phyloP scores from a whole-genome alignment of 92 coral and sea anemone species.

The Actinostola sp. region DNA sequence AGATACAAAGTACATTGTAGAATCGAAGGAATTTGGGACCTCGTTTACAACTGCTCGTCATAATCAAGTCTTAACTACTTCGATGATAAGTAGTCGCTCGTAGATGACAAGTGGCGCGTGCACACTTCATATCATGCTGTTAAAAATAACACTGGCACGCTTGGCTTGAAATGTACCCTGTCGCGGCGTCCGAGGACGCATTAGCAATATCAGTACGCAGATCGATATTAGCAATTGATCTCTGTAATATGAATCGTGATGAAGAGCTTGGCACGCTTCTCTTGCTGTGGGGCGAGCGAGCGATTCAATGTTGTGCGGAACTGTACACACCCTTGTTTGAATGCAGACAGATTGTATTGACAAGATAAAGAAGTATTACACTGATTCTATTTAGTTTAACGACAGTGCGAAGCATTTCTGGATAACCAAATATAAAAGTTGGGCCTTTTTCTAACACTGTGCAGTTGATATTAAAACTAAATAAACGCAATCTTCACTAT shows the following conservation, averaged over 20 bases:
- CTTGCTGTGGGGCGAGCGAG: neutral
- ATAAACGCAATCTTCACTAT: no score
- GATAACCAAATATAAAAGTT: no score
- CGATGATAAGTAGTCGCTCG: neutral
- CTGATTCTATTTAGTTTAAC: no score
- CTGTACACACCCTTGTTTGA: no score
- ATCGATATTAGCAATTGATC: neutral
- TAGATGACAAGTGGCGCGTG: slow-evolving; percentile 12
- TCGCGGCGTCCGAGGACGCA: neutral
- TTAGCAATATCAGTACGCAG: neutral
- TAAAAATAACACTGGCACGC: slow-evolving; percentile 19
- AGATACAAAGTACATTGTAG: no score
- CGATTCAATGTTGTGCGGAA: no score
- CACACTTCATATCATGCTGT: slow-evolving; percentile 6
- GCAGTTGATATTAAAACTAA: no score
- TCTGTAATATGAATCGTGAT: slow-evolving; percentile 7
- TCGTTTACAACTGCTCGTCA: slow-evolving; percentile 2
- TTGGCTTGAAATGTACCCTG: slow-evolving; percentile 7
- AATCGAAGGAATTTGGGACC: neutral
- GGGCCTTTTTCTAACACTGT: no score
- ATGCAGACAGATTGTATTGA: no score
- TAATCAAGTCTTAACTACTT: neutral
- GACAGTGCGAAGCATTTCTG: no score
- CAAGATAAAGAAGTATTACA: no score
- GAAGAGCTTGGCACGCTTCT: neutral